A percentile compares a stretch with the other conserved stretches of the same genome.
phyloP scores from a whole-genome alignment of 2,888 invertebrate genomes.

The Cephus pygmeus region DNA sequence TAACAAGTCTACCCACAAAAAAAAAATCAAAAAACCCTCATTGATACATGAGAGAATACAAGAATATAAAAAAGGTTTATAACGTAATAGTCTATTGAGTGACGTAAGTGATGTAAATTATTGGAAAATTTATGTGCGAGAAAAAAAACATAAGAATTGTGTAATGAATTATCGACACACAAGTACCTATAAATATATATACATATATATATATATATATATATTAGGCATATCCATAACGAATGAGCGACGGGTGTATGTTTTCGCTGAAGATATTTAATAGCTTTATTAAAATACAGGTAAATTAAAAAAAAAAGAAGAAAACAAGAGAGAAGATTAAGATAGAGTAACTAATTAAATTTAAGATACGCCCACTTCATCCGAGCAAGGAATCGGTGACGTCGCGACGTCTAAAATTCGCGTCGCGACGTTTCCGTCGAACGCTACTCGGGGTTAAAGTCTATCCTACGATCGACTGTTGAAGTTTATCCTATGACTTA shows the following conservation, averaged over 20 bases:
- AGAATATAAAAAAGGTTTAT: background rate
- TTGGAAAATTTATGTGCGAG: background rate
- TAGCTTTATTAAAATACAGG: conserved; percentile 18
- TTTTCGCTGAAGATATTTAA: conserved; percentile 20
- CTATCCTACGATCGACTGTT: no score
- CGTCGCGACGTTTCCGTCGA: background rate
- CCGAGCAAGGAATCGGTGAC: background rate
- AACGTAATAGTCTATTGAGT: background rate
- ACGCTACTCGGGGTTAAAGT: background rate
- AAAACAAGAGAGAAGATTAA: background rate
- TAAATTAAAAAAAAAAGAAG: conserved; percentile 4
- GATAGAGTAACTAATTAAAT: background rate
- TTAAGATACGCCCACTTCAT: background rate
- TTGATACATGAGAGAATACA: background rate
- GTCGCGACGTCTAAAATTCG: background rate
- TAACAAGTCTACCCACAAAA: background rate
- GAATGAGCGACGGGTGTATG: conserved; percentile 2
- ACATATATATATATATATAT: no score
- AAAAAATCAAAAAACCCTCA: background rate
- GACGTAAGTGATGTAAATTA: background rate
- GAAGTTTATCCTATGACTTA: background rate
- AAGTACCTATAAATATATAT: background rate
- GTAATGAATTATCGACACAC: background rate
- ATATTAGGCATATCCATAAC: background rate
- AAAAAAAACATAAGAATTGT: background rate